Evolutionary conservation across 2,113 vertebrate species (phyloP).

Genomic region (Daphoenositta chrysoptera): DNA sequence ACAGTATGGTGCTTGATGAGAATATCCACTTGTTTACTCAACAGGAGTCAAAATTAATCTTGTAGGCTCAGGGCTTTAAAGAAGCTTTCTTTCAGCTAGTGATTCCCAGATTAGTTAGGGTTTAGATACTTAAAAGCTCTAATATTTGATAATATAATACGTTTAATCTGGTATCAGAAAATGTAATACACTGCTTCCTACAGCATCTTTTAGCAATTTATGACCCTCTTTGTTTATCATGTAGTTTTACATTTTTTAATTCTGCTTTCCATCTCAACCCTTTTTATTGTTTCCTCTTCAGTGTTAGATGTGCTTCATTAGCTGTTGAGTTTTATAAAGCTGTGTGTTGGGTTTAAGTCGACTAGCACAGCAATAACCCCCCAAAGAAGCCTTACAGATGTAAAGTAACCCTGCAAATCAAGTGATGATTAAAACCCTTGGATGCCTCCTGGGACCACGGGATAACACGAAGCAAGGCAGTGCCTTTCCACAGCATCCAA

Average conservation of each 20-base stretch:
- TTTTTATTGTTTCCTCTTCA: background rate
- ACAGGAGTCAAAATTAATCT: constrained; percentile 39
- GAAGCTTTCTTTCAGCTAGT: constrained; percentile 48
- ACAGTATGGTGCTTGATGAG: background rate
- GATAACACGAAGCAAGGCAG: background rate
- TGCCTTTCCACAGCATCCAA: background rate
- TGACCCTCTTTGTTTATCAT: background rate
- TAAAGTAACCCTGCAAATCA: background rate
- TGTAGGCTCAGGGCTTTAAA: background rate
- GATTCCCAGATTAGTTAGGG: constrained; percentile 65
- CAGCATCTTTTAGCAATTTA: background rate
- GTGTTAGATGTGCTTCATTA: background rate
- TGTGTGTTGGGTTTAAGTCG: background rate
- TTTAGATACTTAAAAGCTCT: constrained; percentile 62
- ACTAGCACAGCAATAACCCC: background rate
- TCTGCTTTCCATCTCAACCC: background rate
- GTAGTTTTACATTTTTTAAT: background rate
- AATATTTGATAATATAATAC: constrained; percentile 63
- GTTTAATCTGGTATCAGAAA: constrained; percentile 27
- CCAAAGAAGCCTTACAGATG: background rate
- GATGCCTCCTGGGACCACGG: background rate
- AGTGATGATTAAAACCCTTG: background rate
- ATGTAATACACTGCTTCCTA: background rate
- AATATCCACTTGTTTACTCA: constrained; percentile 26
- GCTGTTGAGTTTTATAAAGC: background rate